Conservation (phyloP, 2,797 vertebrate genomes). For the Gallirallus australis region DNA sequence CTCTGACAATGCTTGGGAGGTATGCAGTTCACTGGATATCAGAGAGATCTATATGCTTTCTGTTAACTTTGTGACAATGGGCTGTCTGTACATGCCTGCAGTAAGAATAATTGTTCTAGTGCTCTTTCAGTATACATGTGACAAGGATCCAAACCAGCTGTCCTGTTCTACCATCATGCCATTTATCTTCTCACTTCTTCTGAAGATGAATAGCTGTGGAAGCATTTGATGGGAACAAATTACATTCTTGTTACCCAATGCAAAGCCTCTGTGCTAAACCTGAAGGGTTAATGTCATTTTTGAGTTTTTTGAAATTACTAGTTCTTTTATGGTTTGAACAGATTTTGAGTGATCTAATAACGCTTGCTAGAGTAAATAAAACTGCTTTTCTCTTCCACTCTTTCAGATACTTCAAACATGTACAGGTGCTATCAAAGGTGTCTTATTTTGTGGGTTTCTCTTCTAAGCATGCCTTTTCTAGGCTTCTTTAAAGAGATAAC, state of each 20-base stretch:
- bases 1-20: neutral
- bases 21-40: neutral
- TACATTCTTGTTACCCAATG: neutral
- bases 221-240: neutral
- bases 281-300: neutral
- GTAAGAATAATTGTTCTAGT: neutral
- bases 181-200: neutral
- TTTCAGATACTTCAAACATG: neutral
- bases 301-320: neutral
- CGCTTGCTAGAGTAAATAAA: neutral
- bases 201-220: neutral
- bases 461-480: neutral
- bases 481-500: neutral
- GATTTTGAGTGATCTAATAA: neutral
- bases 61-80: neutral
- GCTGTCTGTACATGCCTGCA: neutral
- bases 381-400: neutral
- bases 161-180: neutral
- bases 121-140: neutral
- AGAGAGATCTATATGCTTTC: neutral
- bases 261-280: neutral
- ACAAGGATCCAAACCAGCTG: slow-evolving; percentile 2
- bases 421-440: neutral
- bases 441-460: neutral
- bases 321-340: neutral